Percentiles rank a stretch among this genome's conserved stretches.
Conservation (phyloP, 2,888 invertebrate species). For the Synanthedon formicaeformis region DNA sequence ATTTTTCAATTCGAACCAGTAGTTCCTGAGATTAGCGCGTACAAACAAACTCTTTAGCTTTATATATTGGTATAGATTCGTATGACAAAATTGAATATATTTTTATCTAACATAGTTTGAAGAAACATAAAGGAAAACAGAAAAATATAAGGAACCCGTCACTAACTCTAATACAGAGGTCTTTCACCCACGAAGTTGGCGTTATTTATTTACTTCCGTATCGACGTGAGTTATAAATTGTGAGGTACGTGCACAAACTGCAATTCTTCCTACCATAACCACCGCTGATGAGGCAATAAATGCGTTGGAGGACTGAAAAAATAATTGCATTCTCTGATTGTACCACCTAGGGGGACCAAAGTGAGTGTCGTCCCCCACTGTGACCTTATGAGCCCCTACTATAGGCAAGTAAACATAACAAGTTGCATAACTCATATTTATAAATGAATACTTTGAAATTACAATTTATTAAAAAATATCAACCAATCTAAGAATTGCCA, state of each 20-base stretch:
- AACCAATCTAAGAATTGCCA: too few species aligned
- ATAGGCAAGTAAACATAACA: too few species aligned
- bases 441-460: too few species aligned
- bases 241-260: constrained; percentile 7
- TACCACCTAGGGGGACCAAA: constrained; percentile 17
- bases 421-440: too few species aligned
- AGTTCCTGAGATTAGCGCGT: too few species aligned
- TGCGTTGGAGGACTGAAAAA: constrained; percentile 39
- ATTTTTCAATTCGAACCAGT: too few species aligned
- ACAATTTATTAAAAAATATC: too few species aligned
- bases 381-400: constrained; percentile 12
- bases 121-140: too few species aligned
- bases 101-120: too few species aligned
- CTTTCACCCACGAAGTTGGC: constrained; percentile 1
- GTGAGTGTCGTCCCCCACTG: constrained; percentile 22
- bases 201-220: constrained; percentile 4
- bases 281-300: constrained; percentile 58
- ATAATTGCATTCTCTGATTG: constrained; percentile 65
- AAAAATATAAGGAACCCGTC: not conserved
- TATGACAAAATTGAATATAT: too few species aligned
- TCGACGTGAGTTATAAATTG: not conserved
- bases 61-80: too few species aligned
- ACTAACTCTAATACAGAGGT: not conserved
- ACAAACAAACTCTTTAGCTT: too few species aligned
- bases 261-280: constrained; percentile 31